Evolutionary conservation across 2,113 vertebrate genomes (phyloP).

Genomic region (Genyomyrus donnyi): DNA sequence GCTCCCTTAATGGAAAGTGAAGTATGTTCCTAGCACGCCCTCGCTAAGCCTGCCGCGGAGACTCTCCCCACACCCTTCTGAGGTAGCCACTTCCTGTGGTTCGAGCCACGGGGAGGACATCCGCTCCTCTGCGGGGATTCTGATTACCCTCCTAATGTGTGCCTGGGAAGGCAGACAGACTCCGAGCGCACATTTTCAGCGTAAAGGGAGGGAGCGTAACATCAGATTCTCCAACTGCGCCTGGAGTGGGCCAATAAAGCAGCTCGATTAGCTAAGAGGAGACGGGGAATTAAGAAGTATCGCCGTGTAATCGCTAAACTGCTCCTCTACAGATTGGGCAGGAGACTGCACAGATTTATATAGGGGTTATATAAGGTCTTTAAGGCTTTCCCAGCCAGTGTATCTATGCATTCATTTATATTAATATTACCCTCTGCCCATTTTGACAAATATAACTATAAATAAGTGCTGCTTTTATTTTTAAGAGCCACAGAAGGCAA

Average conservation of each 20-base stretch:
- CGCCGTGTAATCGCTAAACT: neutral
- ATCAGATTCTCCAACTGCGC: constrained; percentile 17
- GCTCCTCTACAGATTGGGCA: neutral
- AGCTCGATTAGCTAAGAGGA: neutral
- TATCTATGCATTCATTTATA: neutral
- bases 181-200: constrained; percentile 55
- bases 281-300: neutral
- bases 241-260: neutral
- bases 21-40: constrained; percentile 43
- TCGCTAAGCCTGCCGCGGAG: constrained; percentile 50
- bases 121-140: constrained; percentile 33
- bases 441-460: neutral
- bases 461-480: neutral
- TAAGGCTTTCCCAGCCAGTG: neutral
- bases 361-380: neutral
- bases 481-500: neutral
- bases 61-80: constrained; percentile 49
- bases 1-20: constrained; percentile 56
- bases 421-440: neutral
- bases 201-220: constrained; percentile 28
- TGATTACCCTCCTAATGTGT: constrained; percentile 53
- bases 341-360: neutral
- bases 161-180: constrained; percentile 50
- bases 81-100: constrained; percentile 21
- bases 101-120: constrained; percentile 6